Percentiles rank a stretch among this genome's conserved stretches.
phyloP scores from a whole-genome alignment of 2,113 vertebrate species.

The Catharus fuscescens region DNA sequence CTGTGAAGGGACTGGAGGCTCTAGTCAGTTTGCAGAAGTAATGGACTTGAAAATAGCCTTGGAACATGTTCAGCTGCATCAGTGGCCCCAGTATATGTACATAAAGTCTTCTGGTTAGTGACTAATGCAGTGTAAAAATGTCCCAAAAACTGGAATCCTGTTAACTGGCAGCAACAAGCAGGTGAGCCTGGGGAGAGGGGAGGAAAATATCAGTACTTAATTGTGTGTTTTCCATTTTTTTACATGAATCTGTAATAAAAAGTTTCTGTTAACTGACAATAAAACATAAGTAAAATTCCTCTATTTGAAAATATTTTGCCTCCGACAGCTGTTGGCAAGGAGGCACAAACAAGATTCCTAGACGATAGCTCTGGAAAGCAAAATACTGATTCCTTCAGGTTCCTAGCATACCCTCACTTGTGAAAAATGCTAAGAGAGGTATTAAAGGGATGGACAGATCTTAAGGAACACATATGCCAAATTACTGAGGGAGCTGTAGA shows the following conservation, averaged over 20 bases:
- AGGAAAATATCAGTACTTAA: not conserved
- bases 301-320: not conserved
- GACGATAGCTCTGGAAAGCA: not conserved
- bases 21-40: slow-evolving; percentile 49
- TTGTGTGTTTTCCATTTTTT: not conserved
- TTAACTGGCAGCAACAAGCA: not conserved
- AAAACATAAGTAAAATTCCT: not conserved
- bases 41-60: slow-evolving; percentile 54
- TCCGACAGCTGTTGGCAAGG: not conserved
- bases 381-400: not conserved
- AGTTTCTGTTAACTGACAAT: not conserved
- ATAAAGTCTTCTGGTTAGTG: not conserved
- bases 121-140: not conserved
- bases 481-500: not conserved
- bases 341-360: not conserved
- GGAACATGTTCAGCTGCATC: slow-evolving; percentile 11
- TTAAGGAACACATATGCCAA: not conserved
- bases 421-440: not conserved
- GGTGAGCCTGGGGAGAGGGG: not conserved
- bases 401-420: not conserved
- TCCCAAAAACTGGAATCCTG: not conserved
- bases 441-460: not conserved
- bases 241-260: not conserved
- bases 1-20: not conserved
- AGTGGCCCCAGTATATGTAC: not conserved